Evolutionary conservation across 2,113 vertebrate species (phyloP).

Genomic region (Mionectes macconnelli): DNA sequence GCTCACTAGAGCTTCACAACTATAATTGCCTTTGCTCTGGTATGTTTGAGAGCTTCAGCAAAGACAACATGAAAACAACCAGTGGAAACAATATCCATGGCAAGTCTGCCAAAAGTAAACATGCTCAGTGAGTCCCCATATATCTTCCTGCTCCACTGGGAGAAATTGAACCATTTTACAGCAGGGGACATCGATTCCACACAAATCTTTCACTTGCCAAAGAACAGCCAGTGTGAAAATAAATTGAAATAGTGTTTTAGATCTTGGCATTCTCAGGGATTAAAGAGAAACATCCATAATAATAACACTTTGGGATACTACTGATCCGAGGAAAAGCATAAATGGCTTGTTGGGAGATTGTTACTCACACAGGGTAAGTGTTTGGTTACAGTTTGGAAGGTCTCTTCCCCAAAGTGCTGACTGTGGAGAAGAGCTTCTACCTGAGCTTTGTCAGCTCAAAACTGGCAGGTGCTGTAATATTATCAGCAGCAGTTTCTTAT

Average conservation of each 20-base stretch:
- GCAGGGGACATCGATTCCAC: not conserved
- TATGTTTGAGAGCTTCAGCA: not conserved
- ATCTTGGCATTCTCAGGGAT: not conserved
- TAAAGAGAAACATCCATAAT: not conserved
- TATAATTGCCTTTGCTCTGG: slow-evolving; percentile 5
- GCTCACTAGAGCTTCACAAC: not conserved
- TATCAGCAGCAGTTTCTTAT: not conserved
- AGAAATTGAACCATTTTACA: not conserved
- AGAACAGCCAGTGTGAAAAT: not conserved
- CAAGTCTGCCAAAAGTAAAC: not conserved
- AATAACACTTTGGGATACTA: not conserved
- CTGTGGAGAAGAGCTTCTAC: not conserved
- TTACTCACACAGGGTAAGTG: not conserved
- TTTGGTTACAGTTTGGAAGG: not conserved
- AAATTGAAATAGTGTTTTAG: not conserved
- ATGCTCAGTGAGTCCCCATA: fast-evolving
- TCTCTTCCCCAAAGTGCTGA: not conserved
- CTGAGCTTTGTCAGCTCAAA: not conserved
- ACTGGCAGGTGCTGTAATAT: not conserved
- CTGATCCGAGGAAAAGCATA: not conserved
- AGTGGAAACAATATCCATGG: not conserved
- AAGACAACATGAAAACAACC: not conserved
- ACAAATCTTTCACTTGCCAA: not conserved
- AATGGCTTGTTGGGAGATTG: not conserved
- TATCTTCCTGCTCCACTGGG: not conserved